phyloP scores from a whole-genome alignment of 2,113 vertebrate genomes.

The Mormyrus iriodes region DNA sequence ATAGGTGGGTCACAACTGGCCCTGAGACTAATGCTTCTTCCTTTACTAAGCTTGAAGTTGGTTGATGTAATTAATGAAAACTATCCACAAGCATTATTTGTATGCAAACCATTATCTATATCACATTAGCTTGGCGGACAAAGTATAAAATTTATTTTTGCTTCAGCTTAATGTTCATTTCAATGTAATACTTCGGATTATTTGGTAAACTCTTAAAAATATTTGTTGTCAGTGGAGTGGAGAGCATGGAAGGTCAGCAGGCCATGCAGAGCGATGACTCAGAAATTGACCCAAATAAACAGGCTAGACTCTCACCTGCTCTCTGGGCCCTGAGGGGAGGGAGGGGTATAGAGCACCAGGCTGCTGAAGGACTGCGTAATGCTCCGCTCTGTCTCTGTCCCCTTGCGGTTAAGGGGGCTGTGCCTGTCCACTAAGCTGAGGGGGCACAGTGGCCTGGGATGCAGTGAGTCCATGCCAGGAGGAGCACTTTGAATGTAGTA shows the following conservation, averaged over 20 bases:
- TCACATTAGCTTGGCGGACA: neutral
- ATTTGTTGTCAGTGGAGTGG: neutral
- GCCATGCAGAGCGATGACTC: neutral
- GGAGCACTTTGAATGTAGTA: neutral
- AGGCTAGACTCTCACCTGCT: neutral
- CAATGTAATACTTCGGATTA: neutral
- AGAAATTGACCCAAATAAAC: neutral
- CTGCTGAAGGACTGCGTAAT: neutral
- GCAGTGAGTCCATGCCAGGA: neutral
- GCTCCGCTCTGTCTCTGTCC: neutral
- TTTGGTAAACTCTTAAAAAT: neutral
- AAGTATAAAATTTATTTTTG: neutral
- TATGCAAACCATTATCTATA: neutral
- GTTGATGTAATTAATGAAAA: neutral
- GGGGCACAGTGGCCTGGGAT: neutral
- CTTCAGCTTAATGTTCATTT: neutral
- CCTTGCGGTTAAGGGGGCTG: neutral
- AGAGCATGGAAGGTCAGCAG: neutral
- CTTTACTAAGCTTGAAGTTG: neutral
- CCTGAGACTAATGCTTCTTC: slow-evolving; percentile 5
- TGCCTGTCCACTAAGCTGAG: neutral
- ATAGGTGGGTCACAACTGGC: neutral
- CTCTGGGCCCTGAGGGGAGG: neutral
- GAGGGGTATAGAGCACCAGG: neutral
- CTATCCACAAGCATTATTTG: neutral